These are phyloP conservation scores for Euclidia mi DNA, from an alignment of 2,888 invertebrate species.

Conservation along the genomic window DNA sequence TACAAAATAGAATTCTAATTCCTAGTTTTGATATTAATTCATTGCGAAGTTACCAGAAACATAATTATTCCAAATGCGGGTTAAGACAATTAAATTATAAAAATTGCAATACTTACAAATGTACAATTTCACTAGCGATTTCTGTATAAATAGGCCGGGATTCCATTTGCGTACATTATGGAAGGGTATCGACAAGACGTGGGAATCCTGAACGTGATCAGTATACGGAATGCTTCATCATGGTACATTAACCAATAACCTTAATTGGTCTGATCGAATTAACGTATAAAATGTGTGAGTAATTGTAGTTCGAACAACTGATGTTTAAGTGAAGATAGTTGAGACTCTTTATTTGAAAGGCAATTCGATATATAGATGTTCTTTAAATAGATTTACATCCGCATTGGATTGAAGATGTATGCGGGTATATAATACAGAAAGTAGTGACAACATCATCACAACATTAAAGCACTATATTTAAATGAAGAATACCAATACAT, in stretches of 20 bases:
- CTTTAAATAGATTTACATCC: too few relatives aligned
- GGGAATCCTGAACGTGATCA: conserved; percentile 49
- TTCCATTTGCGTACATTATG: conserved; percentile 32
- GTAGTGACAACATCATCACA: too few relatives aligned
- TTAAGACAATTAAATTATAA: background rate
- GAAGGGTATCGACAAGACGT: conserved; percentile 34
- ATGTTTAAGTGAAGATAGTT: conserved; percentile 6
- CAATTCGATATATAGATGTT: too few relatives aligned
- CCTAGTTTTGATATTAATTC: background rate
- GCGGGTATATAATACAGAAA: too few relatives aligned
- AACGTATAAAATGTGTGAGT: conserved; percentile 46
- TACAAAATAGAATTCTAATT: too few relatives aligned
- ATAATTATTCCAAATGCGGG: background rate
- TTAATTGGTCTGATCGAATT: conserved; percentile 53
- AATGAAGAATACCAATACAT: too few relatives aligned
- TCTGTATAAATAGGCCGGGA: conserved; percentile 23
- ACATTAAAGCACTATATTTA: too few relatives aligned
- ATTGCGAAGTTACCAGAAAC: background rate
- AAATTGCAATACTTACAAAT: conserved; percentile 23
- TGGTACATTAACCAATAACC: conserved; percentile 47
- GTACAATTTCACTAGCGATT: conserved; percentile 22
- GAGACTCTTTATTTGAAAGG: too few relatives aligned
- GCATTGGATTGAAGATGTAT: too few relatives aligned
- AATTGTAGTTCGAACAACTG: conserved; percentile 38
- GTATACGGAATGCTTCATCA: conserved; percentile 48